Percentiles rank a stretch among this genome's conserved stretches.
Evolutionary conservation across 2,888 invertebrate species (phyloP).

Genomic region (Papilio gigon): DNA sequence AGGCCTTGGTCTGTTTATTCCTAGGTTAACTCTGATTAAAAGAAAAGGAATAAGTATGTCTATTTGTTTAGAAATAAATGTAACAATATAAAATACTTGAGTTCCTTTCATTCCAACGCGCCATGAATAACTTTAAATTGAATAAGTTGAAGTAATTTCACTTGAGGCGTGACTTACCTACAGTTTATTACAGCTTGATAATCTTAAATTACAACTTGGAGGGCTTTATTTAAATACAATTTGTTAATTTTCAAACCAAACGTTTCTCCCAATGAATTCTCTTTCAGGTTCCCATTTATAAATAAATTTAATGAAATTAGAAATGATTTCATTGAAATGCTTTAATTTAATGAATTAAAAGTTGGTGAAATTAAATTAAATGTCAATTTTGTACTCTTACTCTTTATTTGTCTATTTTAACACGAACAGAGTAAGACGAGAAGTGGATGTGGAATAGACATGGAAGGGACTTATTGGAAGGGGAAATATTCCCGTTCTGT

Average conservation of each 20-base stretch:
- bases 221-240: conserved; percentile 40
- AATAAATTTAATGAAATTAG: conserved; percentile 28
- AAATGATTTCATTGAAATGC: conserved; percentile 33
- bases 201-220: conserved; percentile 61
- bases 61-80: conserved; percentile 37
- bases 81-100: conserved; percentile 30
- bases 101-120: conserved; percentile 44
- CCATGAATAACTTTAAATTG: conserved; percentile 59
- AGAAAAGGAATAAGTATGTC: not conserved
- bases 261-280: conserved; percentile 29
- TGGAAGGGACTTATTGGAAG: too few relatives aligned
- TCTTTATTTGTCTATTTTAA: not conserved
- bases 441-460: too few relatives aligned
- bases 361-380: not conserved
- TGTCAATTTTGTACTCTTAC: not conserved
- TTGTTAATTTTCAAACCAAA: conserved; percentile 38
- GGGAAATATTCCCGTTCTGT: too few relatives aligned
- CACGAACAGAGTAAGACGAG: not conserved
- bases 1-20: too few relatives aligned
- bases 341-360: conserved; percentile 27
- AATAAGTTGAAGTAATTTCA: conserved; percentile 63
- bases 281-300: conserved; percentile 41
- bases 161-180: conserved; percentile 50
- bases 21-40: conserved; percentile 6
- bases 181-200: conserved; percentile 50